Percentiles rank a stretch among this genome's conserved stretches.
phyloP scores from a whole-genome alignment of 2,113 vertebrate species.

The Sander lucioperca region DNA sequence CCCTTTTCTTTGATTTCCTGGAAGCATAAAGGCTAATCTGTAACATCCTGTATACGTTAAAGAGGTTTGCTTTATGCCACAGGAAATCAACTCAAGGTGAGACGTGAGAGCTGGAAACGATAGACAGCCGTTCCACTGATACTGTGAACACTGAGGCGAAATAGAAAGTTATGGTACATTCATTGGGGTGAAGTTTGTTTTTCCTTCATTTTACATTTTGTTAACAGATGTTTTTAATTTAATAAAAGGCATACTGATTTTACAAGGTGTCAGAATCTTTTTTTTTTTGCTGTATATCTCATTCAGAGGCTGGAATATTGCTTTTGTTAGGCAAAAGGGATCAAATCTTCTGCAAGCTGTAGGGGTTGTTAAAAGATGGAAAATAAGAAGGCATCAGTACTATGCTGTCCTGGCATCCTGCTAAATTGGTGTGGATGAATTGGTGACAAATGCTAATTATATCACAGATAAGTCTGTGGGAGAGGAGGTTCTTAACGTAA shows the following conservation, averaged over 20 bases:
- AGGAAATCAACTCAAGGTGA: conserved; percentile 61
- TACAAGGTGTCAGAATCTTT: conserved; percentile 53
- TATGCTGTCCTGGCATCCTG: not conserved
- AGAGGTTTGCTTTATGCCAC: conserved; percentile 38
- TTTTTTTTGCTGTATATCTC: not conserved
- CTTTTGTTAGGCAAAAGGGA: not conserved
- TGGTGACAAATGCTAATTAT: not conserved
- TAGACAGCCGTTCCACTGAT: conserved; percentile 75
- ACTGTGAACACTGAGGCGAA: conserved; percentile 84
- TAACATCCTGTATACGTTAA: conserved; percentile 54
- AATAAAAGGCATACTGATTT: conserved; percentile 84
- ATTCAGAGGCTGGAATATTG: not conserved
- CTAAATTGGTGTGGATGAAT: not conserved
- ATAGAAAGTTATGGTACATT: conserved; percentile 79
- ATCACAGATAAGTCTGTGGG: not conserved
- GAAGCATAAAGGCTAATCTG: conserved; percentile 74
- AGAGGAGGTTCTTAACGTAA: not conserved
- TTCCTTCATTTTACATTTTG: conserved; percentile 71
- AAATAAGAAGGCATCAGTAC: not conserved
- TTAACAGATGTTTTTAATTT: conserved; percentile 83
- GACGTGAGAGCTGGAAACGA: conserved; percentile 12
- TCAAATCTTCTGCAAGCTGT: not conserved
- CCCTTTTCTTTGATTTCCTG: conserved; percentile 85
- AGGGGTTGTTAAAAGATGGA: not conserved
- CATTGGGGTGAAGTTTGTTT: conserved; percentile 66